Evolutionary conservation across 2,797 vertebrate species (phyloP).

Genomic region (Enteromius fasciolatus): DNA sequence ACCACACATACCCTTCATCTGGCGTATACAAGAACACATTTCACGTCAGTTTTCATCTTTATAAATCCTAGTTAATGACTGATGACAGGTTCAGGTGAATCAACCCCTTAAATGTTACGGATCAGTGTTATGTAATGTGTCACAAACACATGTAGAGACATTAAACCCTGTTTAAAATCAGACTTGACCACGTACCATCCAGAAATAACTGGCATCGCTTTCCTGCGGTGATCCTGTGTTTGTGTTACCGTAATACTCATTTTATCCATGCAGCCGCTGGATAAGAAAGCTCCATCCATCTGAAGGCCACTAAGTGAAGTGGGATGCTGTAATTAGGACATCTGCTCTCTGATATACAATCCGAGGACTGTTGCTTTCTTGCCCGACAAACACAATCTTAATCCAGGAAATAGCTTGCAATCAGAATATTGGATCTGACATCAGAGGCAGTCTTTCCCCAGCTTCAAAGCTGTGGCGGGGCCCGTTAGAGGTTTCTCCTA

Average conservation of each 20-base stretch:
- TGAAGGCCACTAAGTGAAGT: conserved; percentile 63
- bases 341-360: conserved; percentile 80
- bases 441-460: conserved; percentile 81
- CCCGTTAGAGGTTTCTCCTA: conserved; percentile 89
- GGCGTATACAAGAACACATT: not conserved
- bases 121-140: not conserved
- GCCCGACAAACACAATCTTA: conserved; percentile 83
- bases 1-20: not conserved
- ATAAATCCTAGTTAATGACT: not conserved
- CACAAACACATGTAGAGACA: not conserved
- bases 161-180: not conserved
- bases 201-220: not conserved
- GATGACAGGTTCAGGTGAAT: not conserved
- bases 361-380: conserved; percentile 75
- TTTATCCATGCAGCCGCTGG: not conserved
- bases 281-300: conserved; percentile 16
- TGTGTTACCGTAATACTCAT: not conserved
- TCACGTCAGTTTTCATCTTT: not conserved
- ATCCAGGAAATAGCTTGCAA: conserved; percentile 84
- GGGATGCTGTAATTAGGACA: conserved; percentile 72
- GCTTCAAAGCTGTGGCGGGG: conserved; percentile 90
- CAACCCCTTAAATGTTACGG: no score
- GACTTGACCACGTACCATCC: not conserved
- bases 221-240: not conserved
- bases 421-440: conserved; percentile 90